Evolutionary conservation across 2,888 invertebrate species (phyloP).

Genomic region (Chaetogeoica ovagalla): DNA sequence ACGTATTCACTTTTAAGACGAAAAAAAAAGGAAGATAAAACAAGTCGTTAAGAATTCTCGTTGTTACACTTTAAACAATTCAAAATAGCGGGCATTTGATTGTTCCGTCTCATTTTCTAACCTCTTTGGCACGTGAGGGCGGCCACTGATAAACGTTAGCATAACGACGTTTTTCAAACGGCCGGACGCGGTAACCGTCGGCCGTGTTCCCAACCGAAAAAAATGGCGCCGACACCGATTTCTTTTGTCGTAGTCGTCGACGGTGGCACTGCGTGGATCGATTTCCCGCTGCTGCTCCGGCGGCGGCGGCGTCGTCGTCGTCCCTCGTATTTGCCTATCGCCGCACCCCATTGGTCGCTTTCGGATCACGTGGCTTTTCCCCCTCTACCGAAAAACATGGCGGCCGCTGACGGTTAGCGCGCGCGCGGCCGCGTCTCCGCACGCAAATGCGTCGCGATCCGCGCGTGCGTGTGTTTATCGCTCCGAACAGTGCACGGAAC

Average conservation of each 20-base stretch:
- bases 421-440: slow-evolving; percentile 6
- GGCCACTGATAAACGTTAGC: too few relatives aligned
- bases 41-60: too few relatives aligned
- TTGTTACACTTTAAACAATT: too few relatives aligned
- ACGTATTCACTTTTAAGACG: too few relatives aligned
- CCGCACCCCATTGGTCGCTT: slow-evolving; percentile 8
- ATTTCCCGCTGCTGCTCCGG: slow-evolving; percentile 22
- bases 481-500: neutral
- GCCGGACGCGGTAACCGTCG: too few relatives aligned
- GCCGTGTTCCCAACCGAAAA: neutral
- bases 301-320: slow-evolving; percentile 28
- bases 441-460: neutral
- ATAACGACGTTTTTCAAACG: too few relatives aligned
- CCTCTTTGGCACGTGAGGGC: too few relatives aligned
- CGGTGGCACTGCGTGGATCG: slow-evolving; percentile 1
- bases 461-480: neutral
- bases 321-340: slow-evolving; percentile 38
- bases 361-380: slow-evolving; percentile 10
- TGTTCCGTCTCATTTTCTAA: too few relatives aligned
- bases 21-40: too few relatives aligned
- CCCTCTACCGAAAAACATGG: slow-evolving; percentile 17
- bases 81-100: too few relatives aligned
- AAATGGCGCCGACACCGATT: slow-evolving; percentile 32
- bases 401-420: slow-evolving; percentile 26
- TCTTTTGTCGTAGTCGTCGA: slow-evolving; percentile 32